Evolutionary conservation across 2,888 invertebrate genomes (phyloP).

Genomic region (Theristus sp.): DNA sequence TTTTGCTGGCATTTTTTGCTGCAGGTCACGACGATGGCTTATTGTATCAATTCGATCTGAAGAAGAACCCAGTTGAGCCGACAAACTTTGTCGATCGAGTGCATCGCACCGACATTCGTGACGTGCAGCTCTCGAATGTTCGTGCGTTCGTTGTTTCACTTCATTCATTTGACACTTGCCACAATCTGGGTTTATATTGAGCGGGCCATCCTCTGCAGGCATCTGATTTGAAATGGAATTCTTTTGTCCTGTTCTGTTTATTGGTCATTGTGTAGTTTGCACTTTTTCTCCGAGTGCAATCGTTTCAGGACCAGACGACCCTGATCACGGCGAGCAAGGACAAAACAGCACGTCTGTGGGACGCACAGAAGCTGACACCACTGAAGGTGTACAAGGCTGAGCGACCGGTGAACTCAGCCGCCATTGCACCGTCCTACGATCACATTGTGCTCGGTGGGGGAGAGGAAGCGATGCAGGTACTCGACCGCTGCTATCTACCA

Average conservation of each 20-base stretch:
- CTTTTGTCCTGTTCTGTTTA: neutral
- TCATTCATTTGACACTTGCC: too few species aligned
- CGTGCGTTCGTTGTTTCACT: too few species aligned
- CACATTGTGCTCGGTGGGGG: slow-evolving; percentile 92
- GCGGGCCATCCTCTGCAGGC: too few species aligned
- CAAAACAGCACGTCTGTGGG: slow-evolving; percentile 64
- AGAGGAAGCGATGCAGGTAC: slow-evolving; percentile 95
- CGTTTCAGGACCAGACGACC: slow-evolving; percentile 28
- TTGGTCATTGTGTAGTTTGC: neutral
- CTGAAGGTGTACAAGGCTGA: slow-evolving; percentile 93
- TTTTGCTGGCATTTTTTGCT: slow-evolving; percentile 14
- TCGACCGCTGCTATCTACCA: too few species aligned
- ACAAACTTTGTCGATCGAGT: slow-evolving; percentile 42
- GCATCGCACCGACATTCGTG: slow-evolving; percentile 58
- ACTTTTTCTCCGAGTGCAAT: neutral
- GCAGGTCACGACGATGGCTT: slow-evolving; percentile 73
- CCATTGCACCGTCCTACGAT: slow-evolving; percentile 79
- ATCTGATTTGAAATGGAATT: too few species aligned
- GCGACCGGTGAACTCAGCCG: slow-evolving; percentile 89
- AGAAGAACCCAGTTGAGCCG: slow-evolving; percentile 33
- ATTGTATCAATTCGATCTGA: slow-evolving; percentile 72
- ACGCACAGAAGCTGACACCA: slow-evolving; percentile 61
- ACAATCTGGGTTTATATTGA: too few species aligned
- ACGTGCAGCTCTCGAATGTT: slow-evolving; percentile 63
- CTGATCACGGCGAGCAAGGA: slow-evolving; percentile 94